Evolutionary conservation across 2,888 invertebrate species (phyloP).

Genomic region (Dione vanillae): DNA sequence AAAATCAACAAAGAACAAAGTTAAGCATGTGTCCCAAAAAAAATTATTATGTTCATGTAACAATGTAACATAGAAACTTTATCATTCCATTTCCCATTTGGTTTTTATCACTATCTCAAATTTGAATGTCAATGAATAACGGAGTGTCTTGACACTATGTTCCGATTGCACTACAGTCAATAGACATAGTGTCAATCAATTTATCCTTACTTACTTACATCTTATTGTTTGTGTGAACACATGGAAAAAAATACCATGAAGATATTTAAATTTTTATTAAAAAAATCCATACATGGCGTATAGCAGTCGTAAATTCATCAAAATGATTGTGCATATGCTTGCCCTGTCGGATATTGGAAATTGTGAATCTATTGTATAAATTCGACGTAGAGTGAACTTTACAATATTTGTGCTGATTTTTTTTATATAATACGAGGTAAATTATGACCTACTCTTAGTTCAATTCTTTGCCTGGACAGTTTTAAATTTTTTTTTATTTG

Average conservation of each 20-base stretch:
- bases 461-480: not conserved
- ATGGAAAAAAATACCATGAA: not conserved
- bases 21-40: no score
- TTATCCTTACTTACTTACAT: no score
- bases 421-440: not conserved
- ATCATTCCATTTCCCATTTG: no score
- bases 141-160: no score
- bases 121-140: no score
- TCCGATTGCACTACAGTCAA: no score
- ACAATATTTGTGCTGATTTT: not conserved
- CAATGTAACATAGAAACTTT: no score
- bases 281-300: not conserved
- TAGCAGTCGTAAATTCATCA: slow-evolving; percentile 13
- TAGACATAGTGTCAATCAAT: no score
- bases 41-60: no score
- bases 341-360: slow-evolving; percentile 2
- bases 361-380: slow-evolving; percentile 2
- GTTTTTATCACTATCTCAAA: no score
- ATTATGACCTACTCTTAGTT: not conserved
- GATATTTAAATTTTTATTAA: not conserved
- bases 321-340: slow-evolving; percentile 18
- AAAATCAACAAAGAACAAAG: no score
- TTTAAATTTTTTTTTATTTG: not conserved
- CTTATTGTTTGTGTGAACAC: no score
- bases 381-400: slow-evolving; percentile 10